These are phyloP conservation scores for Aphrocallistes beatrix DNA, from an alignment of 37 sponge, comb jelly and placozoan genomes.

Conservation along the genomic window DNA sequence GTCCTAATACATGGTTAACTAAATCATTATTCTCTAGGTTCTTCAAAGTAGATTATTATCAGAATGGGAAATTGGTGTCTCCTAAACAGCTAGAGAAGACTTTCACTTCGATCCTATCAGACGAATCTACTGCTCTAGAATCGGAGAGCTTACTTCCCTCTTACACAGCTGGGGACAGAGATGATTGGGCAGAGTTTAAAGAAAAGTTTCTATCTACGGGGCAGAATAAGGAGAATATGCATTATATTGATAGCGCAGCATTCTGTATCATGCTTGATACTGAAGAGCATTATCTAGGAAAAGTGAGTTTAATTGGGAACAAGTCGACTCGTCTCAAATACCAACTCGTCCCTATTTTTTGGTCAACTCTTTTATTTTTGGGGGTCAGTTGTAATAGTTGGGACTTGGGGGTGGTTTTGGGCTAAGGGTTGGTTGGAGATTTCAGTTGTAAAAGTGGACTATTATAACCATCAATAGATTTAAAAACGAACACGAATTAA, in stretches of 20 bases:
- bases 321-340: too few relatives aligned
- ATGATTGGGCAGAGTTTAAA: conserved; percentile 50
- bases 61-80: not conserved
- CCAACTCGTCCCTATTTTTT: too few relatives aligned
- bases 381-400: too few relatives aligned
- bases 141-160: not conserved
- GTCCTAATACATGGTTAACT: too few relatives aligned
- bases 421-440: too few relatives aligned
- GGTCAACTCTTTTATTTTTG: too few relatives aligned
- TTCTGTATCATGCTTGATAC: not conserved
- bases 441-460: too few relatives aligned
- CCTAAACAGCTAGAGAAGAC: conserved; percentile 16
- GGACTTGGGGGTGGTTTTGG: too few relatives aligned
- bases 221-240: conserved; percentile 49
- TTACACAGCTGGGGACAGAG: conserved; percentile 3
- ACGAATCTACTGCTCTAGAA: not conserved
- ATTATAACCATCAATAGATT: too few relatives aligned
- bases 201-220: conserved; percentile 56
- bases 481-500: too few relatives aligned
- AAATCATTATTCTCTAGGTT: not conserved
- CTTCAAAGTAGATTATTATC: not conserved
- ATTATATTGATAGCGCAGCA: conserved; percentile 38
- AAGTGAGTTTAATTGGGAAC: too few relatives aligned
- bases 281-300: not conserved
- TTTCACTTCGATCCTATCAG: not conserved